Evolutionary conservation across 2,888 invertebrate species (phyloP), one percentile per base, ranked within the genome.

Genomic region (Drosophila testacea): DNA sequence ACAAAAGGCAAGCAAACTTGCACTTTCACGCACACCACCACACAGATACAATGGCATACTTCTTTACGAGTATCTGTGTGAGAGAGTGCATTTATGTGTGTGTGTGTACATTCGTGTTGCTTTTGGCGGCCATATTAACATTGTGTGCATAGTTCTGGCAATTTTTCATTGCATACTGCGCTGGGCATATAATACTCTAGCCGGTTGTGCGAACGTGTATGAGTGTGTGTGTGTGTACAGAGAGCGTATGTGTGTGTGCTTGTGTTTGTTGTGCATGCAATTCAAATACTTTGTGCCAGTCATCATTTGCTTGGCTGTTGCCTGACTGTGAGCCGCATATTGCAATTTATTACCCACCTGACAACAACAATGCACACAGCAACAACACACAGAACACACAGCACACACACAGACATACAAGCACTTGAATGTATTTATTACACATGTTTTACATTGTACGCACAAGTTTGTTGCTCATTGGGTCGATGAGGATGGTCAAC

Each of bases 361-460:
- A 77, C 79, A 77, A 55, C 75, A 70, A 56, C 66, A 66, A 65
- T 41, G 34, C 55, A 38, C 36, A 64, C 63, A 41, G 10, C 13
- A 36, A 1, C 10, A 16, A 56, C 52, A 56, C 22, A 22, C 22
- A 22, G 22, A 22, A 22, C 22, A 22, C 22, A 44, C 47, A 50
- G 36, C 34, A 55, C 13, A 28, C 27, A 36, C 10, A 47, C 28
- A 64, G 36, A 61, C 34, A 41, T 50, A 27, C 64, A 50, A 38
- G 69, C 42, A 60, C 63, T 88, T 74, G 60, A 80, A 88, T 81
- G 79, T 77, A 87, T 83, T 83, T 88, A 88, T 89, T 87, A 84
- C 89, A 89, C 87, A 82, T 84, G 83, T 85, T 89, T 83, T 73
- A 85, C 86, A 89, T 72, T 88, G 89, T 83, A 68, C 73, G 88